Conservation (phyloP, 1,140 invertebrate species). For the Carposina sasakii region DNA sequence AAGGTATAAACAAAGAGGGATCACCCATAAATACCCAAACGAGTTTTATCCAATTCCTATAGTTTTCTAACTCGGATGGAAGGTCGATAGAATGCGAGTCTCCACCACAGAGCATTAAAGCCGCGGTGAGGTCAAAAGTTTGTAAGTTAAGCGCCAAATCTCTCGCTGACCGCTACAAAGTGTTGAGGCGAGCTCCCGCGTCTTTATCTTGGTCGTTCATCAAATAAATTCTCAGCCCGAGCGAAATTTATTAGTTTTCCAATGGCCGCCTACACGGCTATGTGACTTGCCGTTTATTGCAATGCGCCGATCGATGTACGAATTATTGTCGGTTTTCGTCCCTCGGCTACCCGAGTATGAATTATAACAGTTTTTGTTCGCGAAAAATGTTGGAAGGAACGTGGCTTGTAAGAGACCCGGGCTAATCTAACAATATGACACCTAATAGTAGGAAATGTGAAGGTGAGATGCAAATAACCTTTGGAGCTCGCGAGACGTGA, state of each 20-base stretch:
- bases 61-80: too few relatives aligned
- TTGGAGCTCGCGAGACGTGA: constrained; percentile 36
- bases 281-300: constrained; percentile 36
- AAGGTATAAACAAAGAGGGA: too few relatives aligned
- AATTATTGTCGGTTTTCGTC: constrained; percentile 6
- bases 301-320: constrained; percentile 12
- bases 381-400: background rate
- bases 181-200: constrained; percentile 17
- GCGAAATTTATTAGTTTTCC: constrained; percentile 52
- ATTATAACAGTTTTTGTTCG: constrained; percentile 1
- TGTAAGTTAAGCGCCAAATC: too few relatives aligned
- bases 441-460: constrained; percentile 34
- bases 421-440: constrained; percentile 32
- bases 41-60: too few relatives aligned
- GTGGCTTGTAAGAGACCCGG: background rate
- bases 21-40: too few relatives aligned
- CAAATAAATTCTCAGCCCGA: constrained; percentile 52
- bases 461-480: constrained; percentile 46
- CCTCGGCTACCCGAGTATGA: constrained; percentile 1
- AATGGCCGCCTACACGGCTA: constrained; percentile 39
- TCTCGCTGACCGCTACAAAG: constrained; percentile 13
- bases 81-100: too few relatives aligned
- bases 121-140: too few relatives aligned
- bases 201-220: constrained; percentile 52
- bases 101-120: too few relatives aligned